Percentiles rank a stretch among this genome's conserved stretches.
These are phyloP conservation scores for Ochotona curzoniae DNA, from an alignment of 2,113 vertebrate species.

Conservation along the genomic window DNA sequence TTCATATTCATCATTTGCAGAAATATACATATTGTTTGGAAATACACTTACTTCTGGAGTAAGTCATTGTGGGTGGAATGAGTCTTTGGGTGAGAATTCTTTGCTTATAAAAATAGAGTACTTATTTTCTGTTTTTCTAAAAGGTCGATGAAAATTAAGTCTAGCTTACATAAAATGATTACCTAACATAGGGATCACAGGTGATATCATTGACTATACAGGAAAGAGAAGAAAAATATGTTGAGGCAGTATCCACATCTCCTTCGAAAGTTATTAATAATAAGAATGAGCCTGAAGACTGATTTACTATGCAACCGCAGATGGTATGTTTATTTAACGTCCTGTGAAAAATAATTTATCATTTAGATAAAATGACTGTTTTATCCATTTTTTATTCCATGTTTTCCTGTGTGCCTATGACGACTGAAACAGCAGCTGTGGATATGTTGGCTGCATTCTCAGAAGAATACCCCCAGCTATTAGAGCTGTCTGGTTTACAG, in stretches of 20 bases:
- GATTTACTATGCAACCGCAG: conserved; percentile 51
- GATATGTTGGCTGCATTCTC: not conserved
- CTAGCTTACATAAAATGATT: not conserved
- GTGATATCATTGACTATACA: not conserved
- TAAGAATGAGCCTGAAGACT: conserved; percentile 43
- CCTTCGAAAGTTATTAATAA: conserved; percentile 37
- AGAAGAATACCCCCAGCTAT: not conserved
- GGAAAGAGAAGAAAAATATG: not conserved
- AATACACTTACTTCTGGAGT: not conserved
- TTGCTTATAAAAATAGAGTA: not conserved
- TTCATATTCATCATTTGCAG: not conserved
- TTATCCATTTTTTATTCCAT: conserved; percentile 10
- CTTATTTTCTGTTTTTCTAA: not conserved
- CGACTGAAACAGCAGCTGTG: not conserved
- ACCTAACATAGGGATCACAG: not conserved
- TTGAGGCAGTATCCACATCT: not conserved
- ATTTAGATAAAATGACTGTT: conserved; percentile 51
- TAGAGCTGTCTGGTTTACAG: not conserved
- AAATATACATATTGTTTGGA: not conserved
- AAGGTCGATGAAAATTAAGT: not conserved
- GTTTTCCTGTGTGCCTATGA: conserved; percentile 29
- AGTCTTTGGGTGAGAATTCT: not conserved
- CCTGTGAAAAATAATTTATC: conserved; percentile 51
- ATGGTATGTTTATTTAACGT: conserved; percentile 35
- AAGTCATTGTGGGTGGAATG: not conserved